These are phyloP conservation scores for Mamestra configurata DNA, from an alignment of 1,140 invertebrate species.

Conservation along the genomic window DNA sequence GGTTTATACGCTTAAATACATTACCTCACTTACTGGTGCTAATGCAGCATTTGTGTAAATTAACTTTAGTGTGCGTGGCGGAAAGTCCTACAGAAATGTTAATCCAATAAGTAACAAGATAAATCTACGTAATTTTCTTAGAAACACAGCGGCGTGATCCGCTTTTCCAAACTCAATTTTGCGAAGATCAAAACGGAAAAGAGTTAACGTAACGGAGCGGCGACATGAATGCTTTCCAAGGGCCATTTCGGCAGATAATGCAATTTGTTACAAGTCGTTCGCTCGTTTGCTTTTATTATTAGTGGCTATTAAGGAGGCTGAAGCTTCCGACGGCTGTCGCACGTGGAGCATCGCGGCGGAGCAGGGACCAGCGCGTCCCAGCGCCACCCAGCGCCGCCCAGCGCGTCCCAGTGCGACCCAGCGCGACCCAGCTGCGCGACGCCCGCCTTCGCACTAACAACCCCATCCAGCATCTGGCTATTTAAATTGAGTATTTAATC, in stretches of 20 bases:
- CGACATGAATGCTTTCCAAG: constrained; percentile 63
- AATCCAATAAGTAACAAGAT: constrained; percentile 42
- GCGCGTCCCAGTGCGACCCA: no score
- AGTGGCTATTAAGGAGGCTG: constrained; percentile 66
- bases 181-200: constrained; percentile 58
- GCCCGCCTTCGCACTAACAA: constrained; percentile 53
- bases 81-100: constrained; percentile 34
- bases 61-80: neutral
- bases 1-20: constrained; percentile 16
- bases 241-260: constrained; percentile 72
- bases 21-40: neutral
- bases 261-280: constrained; percentile 76
- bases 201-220: constrained; percentile 53
- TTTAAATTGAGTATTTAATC: constrained; percentile 69
- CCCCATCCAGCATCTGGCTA: constrained; percentile 62
- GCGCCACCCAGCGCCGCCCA: no score
- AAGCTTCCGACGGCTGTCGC: constrained; percentile 49
- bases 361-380: constrained; percentile 47
- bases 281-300: constrained; percentile 77
- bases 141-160: constrained; percentile 40
- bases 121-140: constrained; percentile 48
- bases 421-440: constrained; percentile 58
- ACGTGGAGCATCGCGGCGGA: constrained; percentile 60
- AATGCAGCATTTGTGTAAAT: constrained; percentile 18
- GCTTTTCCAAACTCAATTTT: constrained; percentile 59